Percentiles rank a stretch among this genome's conserved stretches.
Evolutionary conservation across 2,888 invertebrate genomes (phyloP).

Genomic region (Cerastoderma edule): DNA sequence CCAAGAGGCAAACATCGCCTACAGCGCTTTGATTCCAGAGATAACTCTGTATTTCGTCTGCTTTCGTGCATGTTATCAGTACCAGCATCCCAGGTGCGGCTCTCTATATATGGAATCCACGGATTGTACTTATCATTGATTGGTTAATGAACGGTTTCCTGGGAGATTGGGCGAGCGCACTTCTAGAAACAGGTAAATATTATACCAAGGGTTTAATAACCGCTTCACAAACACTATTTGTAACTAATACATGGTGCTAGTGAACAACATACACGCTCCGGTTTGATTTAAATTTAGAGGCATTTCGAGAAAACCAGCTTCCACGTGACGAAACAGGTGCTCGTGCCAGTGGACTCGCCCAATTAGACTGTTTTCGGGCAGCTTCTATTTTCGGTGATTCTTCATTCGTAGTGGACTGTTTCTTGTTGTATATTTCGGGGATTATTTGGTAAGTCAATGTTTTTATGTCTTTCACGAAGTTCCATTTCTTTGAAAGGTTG

Average conservation of each 20-base stretch:
- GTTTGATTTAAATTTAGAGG: no score
- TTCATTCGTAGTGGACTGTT: slow-evolving; percentile 14
- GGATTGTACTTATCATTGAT: slow-evolving; percentile 30
- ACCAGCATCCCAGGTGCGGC: slow-evolving; percentile 17
- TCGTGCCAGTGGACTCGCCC: slow-evolving; percentile 6
- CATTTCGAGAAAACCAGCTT: background rate
- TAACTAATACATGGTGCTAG: no score
- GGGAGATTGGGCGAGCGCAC: slow-evolving; percentile 21
- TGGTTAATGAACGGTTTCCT: slow-evolving; percentile 37
- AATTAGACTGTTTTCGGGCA: slow-evolving; percentile 17
- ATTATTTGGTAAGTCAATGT: slow-evolving; percentile 8
- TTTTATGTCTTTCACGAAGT: no score
- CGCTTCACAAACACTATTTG: no score
- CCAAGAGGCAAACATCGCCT: no score
- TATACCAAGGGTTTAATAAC: no score
- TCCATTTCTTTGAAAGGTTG: no score
- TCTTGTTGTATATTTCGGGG: slow-evolving; percentile 10
- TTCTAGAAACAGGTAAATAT: background rate
- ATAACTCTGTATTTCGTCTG: background rate
- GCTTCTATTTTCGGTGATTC: slow-evolving; percentile 16
- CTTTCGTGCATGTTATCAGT: background rate
- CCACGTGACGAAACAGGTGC: slow-evolving; percentile 6
- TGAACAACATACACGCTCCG: no score
- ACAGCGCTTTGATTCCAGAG: no score
- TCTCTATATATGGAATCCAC: slow-evolving; percentile 43